These are phyloP conservation scores for Sebastes oblongus DNA, from an alignment of 2,797 vertebrate species.

Conservation along the genomic window DNA sequence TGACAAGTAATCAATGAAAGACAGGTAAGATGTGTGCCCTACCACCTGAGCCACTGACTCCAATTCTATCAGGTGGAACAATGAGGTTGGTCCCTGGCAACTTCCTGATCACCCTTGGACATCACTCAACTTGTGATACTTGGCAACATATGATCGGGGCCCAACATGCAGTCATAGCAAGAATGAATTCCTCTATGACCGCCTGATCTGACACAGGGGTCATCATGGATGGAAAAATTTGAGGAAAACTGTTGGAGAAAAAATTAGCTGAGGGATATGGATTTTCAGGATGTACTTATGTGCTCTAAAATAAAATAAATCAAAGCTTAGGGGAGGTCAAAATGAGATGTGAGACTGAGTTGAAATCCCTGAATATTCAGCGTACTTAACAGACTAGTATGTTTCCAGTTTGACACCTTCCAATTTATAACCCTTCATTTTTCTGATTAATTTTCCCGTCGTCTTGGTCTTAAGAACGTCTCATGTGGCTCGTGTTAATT, in stretches of 20 bases:
- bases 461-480: constrained; percentile 31
- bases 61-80: neutral
- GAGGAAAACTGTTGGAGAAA: neutral
- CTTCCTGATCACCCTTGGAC: neutral
- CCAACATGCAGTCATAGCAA: neutral
- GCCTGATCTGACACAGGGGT: neutral
- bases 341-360: constrained; percentile 12
- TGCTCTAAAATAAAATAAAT: constrained; percentile 21
- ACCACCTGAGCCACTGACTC: neutral
- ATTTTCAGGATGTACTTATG: constrained; percentile 4
- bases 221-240: neutral
- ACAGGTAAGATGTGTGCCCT: neutral
- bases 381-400: constrained; percentile 27
- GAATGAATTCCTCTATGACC: neutral
- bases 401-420: constrained; percentile 46
- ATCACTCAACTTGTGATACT: neutral
- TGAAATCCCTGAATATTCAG: constrained; percentile 5
- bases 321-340: constrained; percentile 17
- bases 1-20: neutral
- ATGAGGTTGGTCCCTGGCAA: neutral
- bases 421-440: constrained; percentile 57
- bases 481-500: constrained; percentile 55
- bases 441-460: constrained; percentile 58
- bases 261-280: neutral
- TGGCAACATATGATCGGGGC: neutral